A percentile compares a stretch with the other conserved stretches of the same genome.
Evolutionary conservation across 2,113 vertebrate genomes (phyloP).

Genomic region (Serilophus lunatus): DNA sequence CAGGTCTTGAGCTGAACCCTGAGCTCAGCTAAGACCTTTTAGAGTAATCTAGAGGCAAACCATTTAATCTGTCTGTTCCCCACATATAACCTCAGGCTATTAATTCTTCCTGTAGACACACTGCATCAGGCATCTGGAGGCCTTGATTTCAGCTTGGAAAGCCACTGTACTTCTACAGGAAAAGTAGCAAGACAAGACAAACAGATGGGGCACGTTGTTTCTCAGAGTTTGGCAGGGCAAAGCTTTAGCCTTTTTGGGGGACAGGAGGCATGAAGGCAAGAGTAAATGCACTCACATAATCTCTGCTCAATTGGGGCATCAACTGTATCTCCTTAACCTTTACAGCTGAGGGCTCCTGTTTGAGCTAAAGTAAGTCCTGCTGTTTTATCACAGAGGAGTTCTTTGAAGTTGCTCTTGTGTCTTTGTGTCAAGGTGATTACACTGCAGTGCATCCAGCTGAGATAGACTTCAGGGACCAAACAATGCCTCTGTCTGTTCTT

Average conservation of each 20-base stretch:
- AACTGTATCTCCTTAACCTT: conserved; percentile 1
- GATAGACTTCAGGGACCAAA: neutral
- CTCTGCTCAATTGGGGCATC: neutral
- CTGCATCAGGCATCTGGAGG: neutral
- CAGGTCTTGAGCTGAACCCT: neutral
- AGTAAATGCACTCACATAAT: neutral
- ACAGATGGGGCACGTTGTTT: neutral
- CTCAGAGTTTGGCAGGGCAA: neutral
- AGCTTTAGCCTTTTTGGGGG: neutral
- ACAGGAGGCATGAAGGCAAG: neutral
- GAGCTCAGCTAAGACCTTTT: neutral
- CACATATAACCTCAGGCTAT: neutral
- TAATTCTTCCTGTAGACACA: neutral
- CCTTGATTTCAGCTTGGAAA: neutral
- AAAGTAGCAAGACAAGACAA: neutral
- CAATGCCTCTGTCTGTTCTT: neutral
- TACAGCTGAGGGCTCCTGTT: neutral
- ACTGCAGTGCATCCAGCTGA: conserved; percentile 1
- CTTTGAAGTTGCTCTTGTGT: neutral
- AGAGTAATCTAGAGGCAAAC: neutral
- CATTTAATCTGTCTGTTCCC: neutral
- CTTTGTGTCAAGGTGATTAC: neutral
- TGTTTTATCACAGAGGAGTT: neutral
- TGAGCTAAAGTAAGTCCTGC: neutral
- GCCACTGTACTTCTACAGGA: neutral